A percentile compares a stretch with the other conserved stretches of the same genome.
phyloP scores from a whole-genome alignment of 2,888 invertebrate genomes.

The Andrena minutula region DNA sequence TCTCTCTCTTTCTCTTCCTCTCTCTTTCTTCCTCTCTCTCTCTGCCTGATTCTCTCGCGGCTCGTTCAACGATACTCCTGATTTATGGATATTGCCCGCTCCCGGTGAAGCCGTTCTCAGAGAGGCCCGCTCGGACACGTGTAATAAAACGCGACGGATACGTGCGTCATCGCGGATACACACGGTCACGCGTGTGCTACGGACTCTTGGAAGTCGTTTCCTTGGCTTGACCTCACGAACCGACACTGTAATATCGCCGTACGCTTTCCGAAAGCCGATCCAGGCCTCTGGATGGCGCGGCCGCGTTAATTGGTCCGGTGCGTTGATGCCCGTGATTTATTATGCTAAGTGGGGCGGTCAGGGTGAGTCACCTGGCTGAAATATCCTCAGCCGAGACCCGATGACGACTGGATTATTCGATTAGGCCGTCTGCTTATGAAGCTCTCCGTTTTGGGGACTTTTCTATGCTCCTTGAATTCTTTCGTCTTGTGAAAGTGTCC shows the following conservation, averaged over 20 bases:
- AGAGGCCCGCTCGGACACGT: slow-evolving; percentile 69
- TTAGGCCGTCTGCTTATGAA: neutral
- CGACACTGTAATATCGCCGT: slow-evolving; percentile 48
- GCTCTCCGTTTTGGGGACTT: neutral
- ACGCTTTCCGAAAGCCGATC: slow-evolving; percentile 75
- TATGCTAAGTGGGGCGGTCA: slow-evolving; percentile 35
- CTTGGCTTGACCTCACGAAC: slow-evolving; percentile 73
- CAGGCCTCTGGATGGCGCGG: slow-evolving; percentile 55
- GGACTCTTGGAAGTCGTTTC: slow-evolving; percentile 66
- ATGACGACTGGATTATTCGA: slow-evolving; percentile 11
- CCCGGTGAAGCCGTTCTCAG: slow-evolving; percentile 69
- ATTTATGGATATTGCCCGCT: slow-evolving; percentile 80
- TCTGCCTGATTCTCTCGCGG: slow-evolving; percentile 36
- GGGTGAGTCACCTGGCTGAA: slow-evolving; percentile 48
- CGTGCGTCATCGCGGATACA: slow-evolving; percentile 70
- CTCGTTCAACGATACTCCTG: slow-evolving; percentile 78
- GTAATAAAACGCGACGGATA: slow-evolving; percentile 78
- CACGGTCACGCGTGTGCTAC: slow-evolving; percentile 35
- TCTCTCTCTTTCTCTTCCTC: neutral
- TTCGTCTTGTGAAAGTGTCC: neutral
- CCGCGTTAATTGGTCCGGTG: slow-evolving; percentile 65
- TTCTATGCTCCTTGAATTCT: neutral
- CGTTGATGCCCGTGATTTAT: slow-evolving; percentile 52
- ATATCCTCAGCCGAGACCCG: slow-evolving; percentile 9
- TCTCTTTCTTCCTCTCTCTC: neutral